Base-by-base conservation (phyloP, 2,797 vertebrate species). In the Gorsachius magnificus region DNA sequence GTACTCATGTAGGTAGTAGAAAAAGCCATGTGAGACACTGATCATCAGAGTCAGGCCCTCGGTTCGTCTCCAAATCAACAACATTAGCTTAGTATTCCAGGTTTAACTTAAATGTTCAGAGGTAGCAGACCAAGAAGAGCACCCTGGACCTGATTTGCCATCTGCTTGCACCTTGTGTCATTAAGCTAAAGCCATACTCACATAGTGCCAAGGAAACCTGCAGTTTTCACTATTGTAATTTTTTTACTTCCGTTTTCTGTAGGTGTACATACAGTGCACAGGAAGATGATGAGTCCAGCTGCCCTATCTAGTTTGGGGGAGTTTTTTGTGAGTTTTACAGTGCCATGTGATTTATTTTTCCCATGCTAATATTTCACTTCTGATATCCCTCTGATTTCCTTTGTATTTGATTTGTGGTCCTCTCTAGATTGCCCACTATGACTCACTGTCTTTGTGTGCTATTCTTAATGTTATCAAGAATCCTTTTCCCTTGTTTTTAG, bases 141-240 rank as follows among this genome's bases (percentile, higher is more conserved):
- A 60, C 18, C 20, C 43, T 75, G 56, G 48, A 9, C n/a, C 36
- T 57, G 11, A 4, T 50, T 38, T 85, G 43, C 64, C 31, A 10
- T 38, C 46, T 58, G n/a, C 35, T 77, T 63, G 38, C 6, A 35
- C 38, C 43, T 36, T 5, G 18, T 26, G 80, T 53, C 20, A 2
- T 22, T 58, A 68, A 51, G 50, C 65, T 76, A 79, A n/a, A 75
- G 21, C 53, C 65, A 12, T 16, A 50, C 18, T 35, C 24, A 4
- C 24, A 2, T 3, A 4, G 64, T 5, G 31, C 50, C 13, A 29
- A 26, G 43, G 31, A 28, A 84, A 14, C 16, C 61, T 72, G 33
- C 16, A 16, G 10, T 16, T 76, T 35, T 58, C 61, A 29, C 60
- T 20, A 0, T 35, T 50, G 4, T 9, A 15, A 29, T 2, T 13